Percentiles rank a stretch among this genome's conserved stretches.
Conservation (phyloP, 23 tunicate genomes). For the Trididemnum miniatum region DNA sequence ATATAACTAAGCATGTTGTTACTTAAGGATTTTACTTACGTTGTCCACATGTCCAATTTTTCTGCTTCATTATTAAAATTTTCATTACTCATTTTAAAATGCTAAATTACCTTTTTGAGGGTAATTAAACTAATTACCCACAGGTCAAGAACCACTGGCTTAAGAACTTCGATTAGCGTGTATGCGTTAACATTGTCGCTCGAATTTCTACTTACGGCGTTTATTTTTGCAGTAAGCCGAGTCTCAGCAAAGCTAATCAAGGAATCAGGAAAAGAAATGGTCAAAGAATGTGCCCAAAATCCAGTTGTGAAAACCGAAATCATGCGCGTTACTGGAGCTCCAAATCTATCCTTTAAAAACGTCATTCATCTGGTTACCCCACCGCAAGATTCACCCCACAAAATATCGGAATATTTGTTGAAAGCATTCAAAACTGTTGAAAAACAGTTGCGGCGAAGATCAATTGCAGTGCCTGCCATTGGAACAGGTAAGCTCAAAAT, state of each 20-base stretch:
- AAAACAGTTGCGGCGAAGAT: neutral
- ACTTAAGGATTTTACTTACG: no score
- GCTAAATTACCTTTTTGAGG: no score
- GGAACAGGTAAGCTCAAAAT: conserved; percentile 16
- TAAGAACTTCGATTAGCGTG: no score
- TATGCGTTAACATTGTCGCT: no score
- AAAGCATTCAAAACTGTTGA: neutral
- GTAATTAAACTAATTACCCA: no score
- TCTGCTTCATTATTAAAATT: no score
- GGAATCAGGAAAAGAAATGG: neutral
- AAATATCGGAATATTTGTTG: neutral
- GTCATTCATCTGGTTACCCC: conserved; percentile 17
- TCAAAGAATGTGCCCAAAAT: neutral
- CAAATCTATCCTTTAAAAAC: conserved; percentile 4
- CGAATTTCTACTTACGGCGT: no score
- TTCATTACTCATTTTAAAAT: no score
- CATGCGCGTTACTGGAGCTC: conserved; percentile 6
- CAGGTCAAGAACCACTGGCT: no score
- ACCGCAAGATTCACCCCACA: neutral
- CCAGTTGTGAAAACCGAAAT: neutral
- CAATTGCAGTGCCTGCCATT: conserved; percentile 19
- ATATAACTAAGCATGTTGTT: no score
- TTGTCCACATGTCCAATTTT: no score
- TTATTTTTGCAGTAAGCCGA: conserved; percentile 23
- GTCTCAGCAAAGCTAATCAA: neutral